Base-by-base conservation (phyloP, 2,797 vertebrate species). In the Pyrocephalus nanus region DNA sequence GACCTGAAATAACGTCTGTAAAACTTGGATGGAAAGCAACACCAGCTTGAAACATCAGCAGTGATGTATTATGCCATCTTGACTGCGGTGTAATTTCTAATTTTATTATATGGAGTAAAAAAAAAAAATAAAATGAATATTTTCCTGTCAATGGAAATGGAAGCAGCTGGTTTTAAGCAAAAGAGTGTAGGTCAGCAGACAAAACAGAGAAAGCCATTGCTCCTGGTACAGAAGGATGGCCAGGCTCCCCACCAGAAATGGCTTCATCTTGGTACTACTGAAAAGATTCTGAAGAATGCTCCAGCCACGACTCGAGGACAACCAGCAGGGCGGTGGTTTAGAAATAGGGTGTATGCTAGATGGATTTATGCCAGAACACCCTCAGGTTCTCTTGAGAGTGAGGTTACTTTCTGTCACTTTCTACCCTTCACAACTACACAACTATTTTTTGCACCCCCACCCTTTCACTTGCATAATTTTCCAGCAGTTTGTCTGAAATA, bases 371-470 rank as follows among this genome's bases (percentile, higher is more conserved):
- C 21, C 45, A 74, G 43, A 72, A 27, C 27, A 83, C 6, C 4
- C 42, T 43, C 54, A 34, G 22, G 32, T 36, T 67, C 70, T 87
- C 29, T 14, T 25, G 30, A 69, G 34, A 40, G 14, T 29, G 57
- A 55, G 30, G 26, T 30, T 85, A 25, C 38, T 54, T 87, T 79
- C 58, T 79, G 19, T 30, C 65, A 27, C 12, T 51, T 40, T 77
- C 21, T 30, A 65, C 17, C 17, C 18, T n/a, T 72, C 16, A 27
- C 0, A 0, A 27, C 1, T 2, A 79, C 32, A 53, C 18, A 38
- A 27, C 5, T 30, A 15, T 25, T 75, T 81, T 86, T 70, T 14
- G 42, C 29, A 42, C 8, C 0, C 1, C 10, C 22, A 30, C 7
- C 8, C 17, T 11, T 61, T 50, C 45, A 12, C 42, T 73, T 47